These are phyloP conservation scores for Aporophyla nigra DNA, from an alignment of 2,888 invertebrate genomes.

Conservation along the genomic window DNA sequence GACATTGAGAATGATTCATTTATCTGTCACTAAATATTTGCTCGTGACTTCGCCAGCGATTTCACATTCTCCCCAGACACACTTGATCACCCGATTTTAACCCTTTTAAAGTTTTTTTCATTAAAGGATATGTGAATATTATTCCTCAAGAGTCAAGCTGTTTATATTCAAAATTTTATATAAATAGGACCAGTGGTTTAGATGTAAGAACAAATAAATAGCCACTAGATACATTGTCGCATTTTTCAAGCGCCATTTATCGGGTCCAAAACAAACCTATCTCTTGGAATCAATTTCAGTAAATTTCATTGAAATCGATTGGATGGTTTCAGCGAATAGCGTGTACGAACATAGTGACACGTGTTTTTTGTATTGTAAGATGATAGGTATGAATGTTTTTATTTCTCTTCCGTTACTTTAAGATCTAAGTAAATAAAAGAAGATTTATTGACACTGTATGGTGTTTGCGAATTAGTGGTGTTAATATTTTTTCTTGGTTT, in stretches of 20 bases:
- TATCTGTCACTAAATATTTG: not conserved
- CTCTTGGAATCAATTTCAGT: too few relatives aligned
- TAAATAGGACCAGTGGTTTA: not conserved
- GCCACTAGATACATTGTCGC: too few relatives aligned
- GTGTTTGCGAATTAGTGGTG: constrained; percentile 50
- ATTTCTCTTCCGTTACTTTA: constrained; percentile 39
- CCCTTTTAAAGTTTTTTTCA: not conserved
- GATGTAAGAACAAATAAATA: not conserved
- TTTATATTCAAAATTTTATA: not conserved
- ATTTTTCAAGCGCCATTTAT: too few relatives aligned
- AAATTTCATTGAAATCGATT: too few relatives aligned
- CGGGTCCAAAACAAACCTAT: too few relatives aligned
- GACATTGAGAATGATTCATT: constrained; percentile 27
- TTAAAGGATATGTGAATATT: too few relatives aligned
- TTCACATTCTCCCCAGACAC: not conserved
- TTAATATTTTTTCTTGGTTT: constrained; percentile 41
- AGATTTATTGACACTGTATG: constrained; percentile 18
- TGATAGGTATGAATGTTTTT: not conserved
- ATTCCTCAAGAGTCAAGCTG: not conserved
- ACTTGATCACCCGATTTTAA: not conserved
- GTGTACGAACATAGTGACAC: too few relatives aligned
- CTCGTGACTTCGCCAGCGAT: not conserved
- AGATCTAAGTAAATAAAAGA: constrained; percentile 43
- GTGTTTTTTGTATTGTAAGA: too few relatives aligned
- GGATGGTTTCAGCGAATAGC: too few relatives aligned